Conservation (phyloP, 2,888 invertebrate genomes). For the Tetranychus piercei region DNA sequence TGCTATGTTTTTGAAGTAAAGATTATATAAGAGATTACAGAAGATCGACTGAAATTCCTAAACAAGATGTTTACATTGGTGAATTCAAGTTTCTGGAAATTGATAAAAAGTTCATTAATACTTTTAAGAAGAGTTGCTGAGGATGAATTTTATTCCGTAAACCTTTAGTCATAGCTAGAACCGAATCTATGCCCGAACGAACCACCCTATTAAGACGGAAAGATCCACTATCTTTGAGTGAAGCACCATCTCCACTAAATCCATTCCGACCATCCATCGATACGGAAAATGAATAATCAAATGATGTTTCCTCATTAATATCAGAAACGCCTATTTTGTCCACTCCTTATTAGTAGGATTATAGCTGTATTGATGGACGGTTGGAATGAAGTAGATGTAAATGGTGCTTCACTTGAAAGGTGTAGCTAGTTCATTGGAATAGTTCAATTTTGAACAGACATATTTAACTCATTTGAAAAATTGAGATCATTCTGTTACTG, state of each 20-base stretch:
- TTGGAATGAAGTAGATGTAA: too few species aligned
- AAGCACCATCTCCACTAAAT: constrained; percentile 35
- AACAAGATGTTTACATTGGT: constrained; percentile 77
- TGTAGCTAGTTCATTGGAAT: too few species aligned
- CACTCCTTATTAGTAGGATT: constrained; percentile 21
- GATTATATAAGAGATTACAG: constrained; percentile 81
- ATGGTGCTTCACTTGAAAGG: too few species aligned
- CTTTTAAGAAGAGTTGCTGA: constrained; percentile 54
- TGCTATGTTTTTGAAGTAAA: constrained; percentile 70
- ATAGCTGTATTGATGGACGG: too few species aligned
- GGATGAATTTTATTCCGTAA: constrained; percentile 69
- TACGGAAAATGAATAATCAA: constrained; percentile 49
- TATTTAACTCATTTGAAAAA: too few species aligned
- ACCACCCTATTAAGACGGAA: neutral
- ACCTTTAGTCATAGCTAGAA: constrained; percentile 30
- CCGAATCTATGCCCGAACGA: neutral
- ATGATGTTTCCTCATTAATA: constrained; percentile 49
- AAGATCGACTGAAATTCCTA: constrained; percentile 79
- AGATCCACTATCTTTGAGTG: neutral
- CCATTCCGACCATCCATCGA: constrained; percentile 29
- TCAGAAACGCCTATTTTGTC: constrained; percentile 30
- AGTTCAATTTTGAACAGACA: too few species aligned
- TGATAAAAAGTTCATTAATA: constrained; percentile 46
- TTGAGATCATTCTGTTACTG: too few species aligned
- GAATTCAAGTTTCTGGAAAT: constrained; percentile 78